These are phyloP conservation scores for Eristalis tenax DNA, from an alignment of 2,888 invertebrate species.

Conservation along the genomic window DNA sequence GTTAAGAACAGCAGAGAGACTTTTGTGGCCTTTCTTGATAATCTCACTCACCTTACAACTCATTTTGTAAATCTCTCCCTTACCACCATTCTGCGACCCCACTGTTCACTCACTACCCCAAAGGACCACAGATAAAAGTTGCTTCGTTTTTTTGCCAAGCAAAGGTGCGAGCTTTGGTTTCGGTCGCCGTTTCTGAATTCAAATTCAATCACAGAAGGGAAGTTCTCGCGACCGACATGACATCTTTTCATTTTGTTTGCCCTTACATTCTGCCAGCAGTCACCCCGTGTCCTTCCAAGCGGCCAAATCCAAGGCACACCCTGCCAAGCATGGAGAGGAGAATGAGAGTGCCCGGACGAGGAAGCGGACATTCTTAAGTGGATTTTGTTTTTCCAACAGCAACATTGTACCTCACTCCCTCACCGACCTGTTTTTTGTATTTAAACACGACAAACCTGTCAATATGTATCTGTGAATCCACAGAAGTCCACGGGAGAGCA, in stretches of 20 bases:
- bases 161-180: conserved; percentile 42
- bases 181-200: conserved; percentile 44
- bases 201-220: conserved; percentile 62
- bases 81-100: neutral
- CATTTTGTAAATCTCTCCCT: neutral
- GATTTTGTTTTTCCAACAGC: conserved; percentile 60
- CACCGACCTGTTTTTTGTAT: conserved; percentile 5
- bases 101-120: conserved; percentile 6
- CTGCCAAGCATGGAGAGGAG: neutral
- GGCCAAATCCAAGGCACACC: conserved; percentile 25
- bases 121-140: conserved; percentile 19
- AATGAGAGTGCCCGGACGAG: conserved; percentile 23
- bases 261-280: conserved; percentile 18
- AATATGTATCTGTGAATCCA: conserved; percentile 37
- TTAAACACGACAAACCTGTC: conserved; percentile 32
- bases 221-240: conserved; percentile 42
- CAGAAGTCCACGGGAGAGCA: neutral
- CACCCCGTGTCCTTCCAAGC: conserved; percentile 14
- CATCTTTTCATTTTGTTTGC: conserved; percentile 67
- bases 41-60: too few relatives aligned
- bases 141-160: neutral
- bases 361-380: conserved; percentile 57
- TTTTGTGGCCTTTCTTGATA: too few relatives aligned
- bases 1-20: too few relatives aligned
- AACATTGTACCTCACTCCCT: neutral